A percentile compares a stretch with the other conserved stretches of the same genome.
Conservation (phyloP, 2,888 invertebrate genomes). For the Scaptomyza reducta region DNA sequence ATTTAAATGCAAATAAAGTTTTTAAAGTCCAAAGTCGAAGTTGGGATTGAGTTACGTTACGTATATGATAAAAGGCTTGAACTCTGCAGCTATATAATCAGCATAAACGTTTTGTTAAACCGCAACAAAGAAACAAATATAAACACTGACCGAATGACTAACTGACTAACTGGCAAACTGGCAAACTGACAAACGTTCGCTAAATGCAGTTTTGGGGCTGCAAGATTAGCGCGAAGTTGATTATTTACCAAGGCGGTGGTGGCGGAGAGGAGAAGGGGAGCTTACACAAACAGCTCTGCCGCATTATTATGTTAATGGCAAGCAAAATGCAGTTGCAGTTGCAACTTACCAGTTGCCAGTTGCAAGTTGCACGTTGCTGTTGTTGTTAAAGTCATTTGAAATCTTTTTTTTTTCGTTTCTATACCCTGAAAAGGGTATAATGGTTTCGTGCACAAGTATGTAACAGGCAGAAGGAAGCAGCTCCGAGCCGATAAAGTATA, state of each 20-base stretch:
- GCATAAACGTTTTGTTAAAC: conserved; percentile 54
- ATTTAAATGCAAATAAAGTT: conserved; percentile 30
- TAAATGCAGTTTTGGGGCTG: conserved; percentile 70
- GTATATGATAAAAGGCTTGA: conserved; percentile 28
- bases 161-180: conserved; percentile 34
- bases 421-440: no score
- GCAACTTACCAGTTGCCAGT: conserved; percentile 42
- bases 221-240: conserved; percentile 76
- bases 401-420: neutral
- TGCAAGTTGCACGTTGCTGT: conserved; percentile 35
- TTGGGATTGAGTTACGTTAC: conserved; percentile 44
- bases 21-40: conserved; percentile 24
- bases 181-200: conserved; percentile 33
- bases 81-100: conserved; percentile 46
- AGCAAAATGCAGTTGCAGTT: conserved; percentile 71
- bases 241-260: conserved; percentile 56
- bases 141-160: conserved; percentile 53
- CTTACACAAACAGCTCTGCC: no score
- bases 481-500: no score
- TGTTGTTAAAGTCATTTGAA: conserved; percentile 8
- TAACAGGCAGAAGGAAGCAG: no score
- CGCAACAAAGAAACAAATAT: no score
- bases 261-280: neutral
- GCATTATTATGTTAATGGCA: conserved; percentile 74
- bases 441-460: no score